Percentiles rank a stretch among this genome's conserved stretches.
Evolutionary conservation across 2,797 vertebrate species (phyloP).

Genomic region (Sebastes iracundus): DNA sequence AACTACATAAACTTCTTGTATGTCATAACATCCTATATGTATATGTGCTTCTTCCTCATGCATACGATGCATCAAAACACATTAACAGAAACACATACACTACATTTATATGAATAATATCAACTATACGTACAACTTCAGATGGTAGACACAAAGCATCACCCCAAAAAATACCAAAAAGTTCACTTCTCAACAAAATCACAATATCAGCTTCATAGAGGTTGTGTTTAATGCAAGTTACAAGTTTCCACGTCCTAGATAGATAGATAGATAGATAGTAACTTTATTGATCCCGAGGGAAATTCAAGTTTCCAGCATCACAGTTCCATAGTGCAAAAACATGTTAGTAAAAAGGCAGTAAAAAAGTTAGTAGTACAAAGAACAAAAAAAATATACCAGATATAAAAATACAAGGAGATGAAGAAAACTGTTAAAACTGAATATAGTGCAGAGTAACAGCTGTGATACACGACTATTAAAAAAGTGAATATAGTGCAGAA

Average conservation of each 20-base stretch:
- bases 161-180: background rate
- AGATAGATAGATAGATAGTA: too few species aligned
- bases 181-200: background rate
- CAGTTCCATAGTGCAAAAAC: too few species aligned
- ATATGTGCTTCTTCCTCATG: background rate
- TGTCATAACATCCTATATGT: background rate
- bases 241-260: background rate
- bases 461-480: too few species aligned
- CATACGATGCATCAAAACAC: background rate
- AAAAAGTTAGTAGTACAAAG: too few species aligned
- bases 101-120: background rate
- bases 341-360: too few species aligned
- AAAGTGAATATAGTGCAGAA: too few species aligned
- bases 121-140: background rate
- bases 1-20: background rate
- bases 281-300: too few species aligned
- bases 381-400: too few species aligned
- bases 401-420: too few species aligned
- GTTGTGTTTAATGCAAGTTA: background rate
- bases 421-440: too few species aligned
- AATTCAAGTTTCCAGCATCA: too few species aligned
- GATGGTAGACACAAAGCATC: background rate
- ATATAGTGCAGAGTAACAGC: too few species aligned
- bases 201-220: background rate
- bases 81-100: background rate